These are phyloP conservation scores for Caenorhabditis afra DNA, from an alignment of 2,888 invertebrate genomes.

Conservation along the genomic window DNA sequence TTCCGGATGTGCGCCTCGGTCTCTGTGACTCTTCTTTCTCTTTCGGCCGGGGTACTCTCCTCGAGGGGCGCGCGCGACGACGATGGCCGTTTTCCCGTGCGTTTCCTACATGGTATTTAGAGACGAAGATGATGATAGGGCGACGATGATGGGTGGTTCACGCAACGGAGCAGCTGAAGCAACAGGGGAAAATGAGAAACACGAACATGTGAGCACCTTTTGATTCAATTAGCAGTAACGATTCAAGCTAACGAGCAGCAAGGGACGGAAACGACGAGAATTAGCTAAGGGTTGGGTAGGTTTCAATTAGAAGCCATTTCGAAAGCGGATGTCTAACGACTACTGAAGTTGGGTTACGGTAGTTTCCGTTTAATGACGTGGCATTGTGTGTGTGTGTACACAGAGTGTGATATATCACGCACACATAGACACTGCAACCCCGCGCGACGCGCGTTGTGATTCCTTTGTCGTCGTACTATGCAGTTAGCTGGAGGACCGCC, in stretches of 20 bases:
- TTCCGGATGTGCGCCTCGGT: constrained; percentile 28
- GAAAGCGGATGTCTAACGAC: too few species aligned
- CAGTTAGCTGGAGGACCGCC: constrained; percentile 17
- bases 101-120: constrained; percentile 51
- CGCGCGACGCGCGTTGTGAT: not conserved
- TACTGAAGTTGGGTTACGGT: not conserved
- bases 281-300: constrained; percentile 4
- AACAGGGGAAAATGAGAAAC: not conserved
- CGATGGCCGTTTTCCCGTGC: constrained; percentile 27
- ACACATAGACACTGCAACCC: not conserved
- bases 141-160: constrained; percentile 13
- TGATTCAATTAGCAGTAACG: constrained; percentile 15
- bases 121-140: not conserved
- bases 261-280: not conserved
- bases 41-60: not conserved
- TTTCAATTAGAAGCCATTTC: not conserved
- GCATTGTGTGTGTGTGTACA: too few species aligned
- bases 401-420: too few species aligned
- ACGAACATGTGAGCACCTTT: constrained; percentile 5
- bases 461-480: constrained; percentile 13
- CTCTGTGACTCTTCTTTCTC: constrained; percentile 5
- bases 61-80: constrained; percentile 21
- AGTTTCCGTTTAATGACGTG: not conserved
- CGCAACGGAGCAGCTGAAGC: not conserved
- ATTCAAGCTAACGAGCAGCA: constrained; percentile 4